Base-by-base conservation (phyloP, 2,888 invertebrate species). In the Mesorhabditis belari region DNA sequence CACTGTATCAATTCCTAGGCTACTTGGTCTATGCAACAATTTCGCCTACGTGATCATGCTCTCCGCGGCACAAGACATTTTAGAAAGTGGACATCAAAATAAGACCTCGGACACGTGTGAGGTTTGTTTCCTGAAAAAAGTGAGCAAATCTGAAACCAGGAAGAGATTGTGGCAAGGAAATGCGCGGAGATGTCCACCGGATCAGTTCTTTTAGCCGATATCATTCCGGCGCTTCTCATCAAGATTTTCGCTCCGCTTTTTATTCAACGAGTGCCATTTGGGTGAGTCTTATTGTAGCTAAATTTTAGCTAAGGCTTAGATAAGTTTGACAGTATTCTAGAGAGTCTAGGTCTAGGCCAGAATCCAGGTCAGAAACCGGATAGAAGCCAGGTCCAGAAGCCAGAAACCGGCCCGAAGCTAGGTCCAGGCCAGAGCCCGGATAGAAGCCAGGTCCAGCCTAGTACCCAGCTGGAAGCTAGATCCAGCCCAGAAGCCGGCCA, bases 31-130 rank as follows among this genome's bases (percentile, higher is more conserved):
- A 6, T 89, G 89, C 81, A 91, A 91, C 81, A 91, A 90, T 83
- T 90, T 88, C 82, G 89, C 89, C 57, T 91, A 90, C 82, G 90
- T 90, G 49, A 88, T 91, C 26, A 90, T 90, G 90, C 83, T 90
- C 59, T 88, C 88, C 79, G 90, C 90, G 5, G 90, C 91, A 0
- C 87, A 88, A 80, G 90, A 91, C 81, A 89, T 90, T 77, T 79
- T 85, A 35, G 77, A 80, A 56, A 71, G 62, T 21, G 49, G 55
- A 52, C 6, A 6, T 9, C 17, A 50, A 23, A 21, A 21, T 23
- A 50, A 2, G 17, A 21, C 25, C 25, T 66, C 63, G 59, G 62
- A 57, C 49, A 65, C 55, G 51, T 49, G 59, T 28, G 21, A 62
- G 55, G 55, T 55, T 61, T 12, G n/a, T 9, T 12, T 9, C 12